Evolutionary conservation across 2,888 invertebrate species (phyloP).

Genomic region (Dynastes grantii): DNA sequence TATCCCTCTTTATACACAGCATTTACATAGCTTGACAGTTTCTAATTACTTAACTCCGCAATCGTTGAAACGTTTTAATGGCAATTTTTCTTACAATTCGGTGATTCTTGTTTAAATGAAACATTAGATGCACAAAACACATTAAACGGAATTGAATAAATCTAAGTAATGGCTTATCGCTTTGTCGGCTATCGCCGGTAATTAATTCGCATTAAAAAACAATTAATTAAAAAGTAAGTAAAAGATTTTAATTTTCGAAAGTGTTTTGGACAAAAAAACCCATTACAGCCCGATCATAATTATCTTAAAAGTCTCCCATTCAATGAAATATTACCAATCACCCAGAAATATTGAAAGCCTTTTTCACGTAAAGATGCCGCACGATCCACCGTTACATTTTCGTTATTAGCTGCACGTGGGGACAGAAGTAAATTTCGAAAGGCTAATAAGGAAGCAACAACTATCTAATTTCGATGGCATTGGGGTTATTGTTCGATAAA

Average conservation of each 20-base stretch:
- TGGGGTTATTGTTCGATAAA: not conserved
- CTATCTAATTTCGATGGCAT: slow-evolving; percentile 14
- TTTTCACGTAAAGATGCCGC: slow-evolving; percentile 45
- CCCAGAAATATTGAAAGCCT: slow-evolving; percentile 48
- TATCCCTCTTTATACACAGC: not conserved
- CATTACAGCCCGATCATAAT: slow-evolving; percentile 43
- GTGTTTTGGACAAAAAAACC: slow-evolving; percentile 36
- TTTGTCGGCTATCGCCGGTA: slow-evolving; percentile 25
- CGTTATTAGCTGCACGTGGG: slow-evolving; percentile 42
- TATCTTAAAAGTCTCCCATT: slow-evolving; percentile 45
- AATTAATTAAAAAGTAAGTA: slow-evolving; percentile 51
- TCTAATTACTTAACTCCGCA: slow-evolving; percentile 27
- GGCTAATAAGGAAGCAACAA: slow-evolving; percentile 23
- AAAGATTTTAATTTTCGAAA: slow-evolving; percentile 44
- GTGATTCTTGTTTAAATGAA: slow-evolving; percentile 5
- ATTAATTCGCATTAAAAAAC: slow-evolving; percentile 51
- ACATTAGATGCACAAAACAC: slow-evolving; percentile 17
- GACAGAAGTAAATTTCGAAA: slow-evolving; percentile 11
- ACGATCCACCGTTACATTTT: slow-evolving; percentile 47
- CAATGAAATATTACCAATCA: slow-evolving; percentile 47
- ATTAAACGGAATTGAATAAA: slow-evolving; percentile 40
- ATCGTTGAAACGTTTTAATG: slow-evolving; percentile 1
- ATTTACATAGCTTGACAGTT: not conserved
- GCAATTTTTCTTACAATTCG: slow-evolving; percentile 23
- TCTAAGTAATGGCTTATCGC: slow-evolving; percentile 45